These are phyloP conservation scores for Mastacembelus armatus DNA, from an alignment of 2,797 vertebrate genomes.

Conservation along the genomic window DNA sequence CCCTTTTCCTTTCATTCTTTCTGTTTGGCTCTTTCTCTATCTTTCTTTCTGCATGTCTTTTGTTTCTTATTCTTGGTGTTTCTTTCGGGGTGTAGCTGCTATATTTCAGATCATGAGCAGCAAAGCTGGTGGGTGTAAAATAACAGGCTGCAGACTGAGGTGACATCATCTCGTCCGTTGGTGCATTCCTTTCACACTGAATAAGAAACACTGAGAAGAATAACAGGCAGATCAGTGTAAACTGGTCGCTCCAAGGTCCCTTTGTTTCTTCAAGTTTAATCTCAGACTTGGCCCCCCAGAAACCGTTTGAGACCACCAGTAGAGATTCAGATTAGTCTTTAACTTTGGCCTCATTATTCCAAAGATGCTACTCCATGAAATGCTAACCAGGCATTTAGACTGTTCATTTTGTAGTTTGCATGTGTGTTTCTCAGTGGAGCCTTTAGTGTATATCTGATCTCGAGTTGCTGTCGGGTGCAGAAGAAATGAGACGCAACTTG, in stretches of 20 bases:
- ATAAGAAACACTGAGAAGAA: slow-evolving; percentile 60
- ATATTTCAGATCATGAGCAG: slow-evolving; percentile 46
- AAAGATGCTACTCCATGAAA: slow-evolving; percentile 53
- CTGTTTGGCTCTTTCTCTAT: neutral
- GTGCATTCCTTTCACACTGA: slow-evolving; percentile 75
- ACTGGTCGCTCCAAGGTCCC: slow-evolving; percentile 24
- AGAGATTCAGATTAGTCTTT: slow-evolving; percentile 35
- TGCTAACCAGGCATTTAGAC: slow-evolving; percentile 17
- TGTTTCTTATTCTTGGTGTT: neutral
- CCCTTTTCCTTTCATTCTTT: neutral
- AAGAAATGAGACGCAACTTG: slow-evolving; percentile 35
- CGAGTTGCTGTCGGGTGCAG: slow-evolving; percentile 27
- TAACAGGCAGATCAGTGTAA: slow-evolving; percentile 34
- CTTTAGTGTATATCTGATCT: slow-evolving; percentile 36
- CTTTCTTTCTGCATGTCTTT: neutral
- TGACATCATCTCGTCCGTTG: slow-evolving; percentile 76
- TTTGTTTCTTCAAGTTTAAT: slow-evolving; percentile 59
- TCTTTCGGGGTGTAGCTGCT: slow-evolving; percentile 32
- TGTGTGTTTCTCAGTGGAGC: slow-evolving; percentile 12
- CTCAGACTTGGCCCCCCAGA: slow-evolving; percentile 19
- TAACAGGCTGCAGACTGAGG: slow-evolving; percentile 57
- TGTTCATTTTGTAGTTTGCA: slow-evolving; percentile 17
- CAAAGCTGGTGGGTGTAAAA: slow-evolving; percentile 50
- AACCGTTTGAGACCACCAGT: slow-evolving; percentile 38
- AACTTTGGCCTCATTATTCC: slow-evolving; percentile 61